phyloP scores from a whole-genome alignment of 2,113 vertebrate species.

The Myiopsitta monachus region DNA sequence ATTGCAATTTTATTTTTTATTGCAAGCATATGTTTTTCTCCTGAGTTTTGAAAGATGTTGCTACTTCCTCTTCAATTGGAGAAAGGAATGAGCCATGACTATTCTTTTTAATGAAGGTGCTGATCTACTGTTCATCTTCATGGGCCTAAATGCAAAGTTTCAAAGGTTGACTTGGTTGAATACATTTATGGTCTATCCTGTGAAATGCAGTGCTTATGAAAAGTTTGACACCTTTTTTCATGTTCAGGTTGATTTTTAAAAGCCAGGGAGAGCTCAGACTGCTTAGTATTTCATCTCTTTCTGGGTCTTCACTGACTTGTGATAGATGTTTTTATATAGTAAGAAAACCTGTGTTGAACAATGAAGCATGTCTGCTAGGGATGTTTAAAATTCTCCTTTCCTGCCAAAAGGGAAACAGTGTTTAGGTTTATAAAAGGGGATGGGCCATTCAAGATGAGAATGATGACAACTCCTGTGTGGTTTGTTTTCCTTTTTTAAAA shows the following conservation, averaged over 20 bases:
- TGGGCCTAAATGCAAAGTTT: conserved; percentile 31
- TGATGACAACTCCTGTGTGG: not conserved
- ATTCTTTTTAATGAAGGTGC: conserved; percentile 62
- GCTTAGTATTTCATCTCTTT: not conserved
- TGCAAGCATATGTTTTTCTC: conserved; percentile 12
- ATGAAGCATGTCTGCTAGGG: not conserved
- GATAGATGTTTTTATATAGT: not conserved
- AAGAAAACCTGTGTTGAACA: not conserved
- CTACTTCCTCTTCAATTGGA: conserved; percentile 30
- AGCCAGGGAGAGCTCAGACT: not conserved
- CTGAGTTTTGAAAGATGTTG: conserved; percentile 46
- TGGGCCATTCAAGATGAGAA: not conserved
- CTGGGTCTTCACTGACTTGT: not conserved
- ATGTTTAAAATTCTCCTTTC: not conserved
- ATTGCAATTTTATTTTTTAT: conserved; percentile 46
- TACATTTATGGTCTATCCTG: not conserved
- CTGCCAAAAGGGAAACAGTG: not conserved
- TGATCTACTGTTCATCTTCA: conserved; percentile 23
- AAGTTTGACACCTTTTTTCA: not conserved
- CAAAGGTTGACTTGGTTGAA: not conserved
- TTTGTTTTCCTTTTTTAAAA: not conserved
- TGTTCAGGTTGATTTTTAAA: not conserved
- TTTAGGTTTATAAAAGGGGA: not conserved
- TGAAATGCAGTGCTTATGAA: not conserved
- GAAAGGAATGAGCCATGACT: conserved; percentile 49